Base-by-base conservation (phyloP, 2,888 invertebrate genomes). In the Oscheius myriophilus region DNA sequence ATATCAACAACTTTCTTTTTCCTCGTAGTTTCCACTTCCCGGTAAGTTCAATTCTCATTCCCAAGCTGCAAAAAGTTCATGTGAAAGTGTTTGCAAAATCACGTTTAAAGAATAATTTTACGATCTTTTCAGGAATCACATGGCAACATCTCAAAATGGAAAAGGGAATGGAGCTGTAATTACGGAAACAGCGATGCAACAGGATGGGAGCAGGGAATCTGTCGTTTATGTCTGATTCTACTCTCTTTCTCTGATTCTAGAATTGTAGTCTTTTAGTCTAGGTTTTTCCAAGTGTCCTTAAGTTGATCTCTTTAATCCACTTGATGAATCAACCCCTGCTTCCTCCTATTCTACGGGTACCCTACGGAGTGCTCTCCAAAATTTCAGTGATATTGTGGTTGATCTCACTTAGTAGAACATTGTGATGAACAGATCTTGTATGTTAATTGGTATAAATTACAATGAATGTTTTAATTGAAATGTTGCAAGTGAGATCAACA, bases 121-220 rank as follows among this genome's bases (percentile, higher is more conserved):
- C n/a, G n/a, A n/a, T 12, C 18, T 11, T 64, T 64, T 64, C 53
- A 64, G 64, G 39, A 65, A 65, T 54, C 42, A 53, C 14, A 39
- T 54, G 45, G 53, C 25, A 14, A 11, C 25, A 0, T 18, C 26
- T 42, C 21, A 42, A 46, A 23, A 21, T 18, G 46, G 33, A 14
- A 52, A 41, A 55, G 41, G 41, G 23, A 55, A 53, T 18, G 53
- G 42, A 23, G 33, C 42, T 6, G 23, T 65, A 18, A 45, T 54
- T 6, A 54, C 64, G 23, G 64, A 55, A 25, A 65, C 55, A 23
- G 53, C 42, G 11, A 53, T 54, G 21, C 53, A 65, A 46, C 53
- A 9, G n/a, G 33, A 41, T 6, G 53, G 45, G 16, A 65, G 55
- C 21, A 51, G 23, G 23, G 49, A 45, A 26, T 53, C 55, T 21